A percentile compares a stretch with the other conserved stretches of the same genome.
Evolutionary conservation across 2,113 vertebrate species (phyloP).

Genomic region (Tonatia bakeri): DNA sequence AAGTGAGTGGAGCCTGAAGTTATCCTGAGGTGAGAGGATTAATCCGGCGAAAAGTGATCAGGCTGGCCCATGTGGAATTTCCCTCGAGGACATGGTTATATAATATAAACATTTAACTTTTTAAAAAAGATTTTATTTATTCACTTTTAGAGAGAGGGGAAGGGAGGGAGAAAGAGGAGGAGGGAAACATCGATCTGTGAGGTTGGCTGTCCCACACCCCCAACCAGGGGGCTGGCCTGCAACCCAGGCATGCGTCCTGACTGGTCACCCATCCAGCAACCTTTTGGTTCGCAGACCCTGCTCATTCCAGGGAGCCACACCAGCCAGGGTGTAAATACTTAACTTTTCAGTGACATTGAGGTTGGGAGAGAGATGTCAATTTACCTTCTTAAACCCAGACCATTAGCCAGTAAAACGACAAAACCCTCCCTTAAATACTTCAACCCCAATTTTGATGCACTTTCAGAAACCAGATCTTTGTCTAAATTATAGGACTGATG

Average conservation of each 20-base stretch:
- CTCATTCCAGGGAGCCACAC: too few relatives aligned
- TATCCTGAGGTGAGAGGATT: not conserved
- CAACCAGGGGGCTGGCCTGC: too few relatives aligned
- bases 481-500: not conserved
- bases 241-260: too few relatives aligned
- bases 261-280: too few relatives aligned
- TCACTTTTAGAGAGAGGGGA: too few relatives aligned
- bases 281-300: too few relatives aligned
- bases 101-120: not conserved
- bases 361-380: not conserved
- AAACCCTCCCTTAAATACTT: not conserved
- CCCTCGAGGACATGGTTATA: not conserved
- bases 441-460: not conserved
- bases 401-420: not conserved
- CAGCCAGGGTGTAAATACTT: not conserved
- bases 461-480: not conserved
- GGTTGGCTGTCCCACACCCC: too few relatives aligned
- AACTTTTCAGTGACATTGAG: not conserved
- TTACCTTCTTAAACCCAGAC: not conserved
- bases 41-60: not conserved
- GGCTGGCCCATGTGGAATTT: not conserved
- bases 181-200: too few relatives aligned
- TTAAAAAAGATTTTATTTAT: too few relatives aligned
- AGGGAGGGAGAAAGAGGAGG: too few relatives aligned
- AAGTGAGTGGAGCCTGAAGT: not conserved